Conservation (phyloP, 2,888 invertebrate species). For the Hybos culiciformis region DNA sequence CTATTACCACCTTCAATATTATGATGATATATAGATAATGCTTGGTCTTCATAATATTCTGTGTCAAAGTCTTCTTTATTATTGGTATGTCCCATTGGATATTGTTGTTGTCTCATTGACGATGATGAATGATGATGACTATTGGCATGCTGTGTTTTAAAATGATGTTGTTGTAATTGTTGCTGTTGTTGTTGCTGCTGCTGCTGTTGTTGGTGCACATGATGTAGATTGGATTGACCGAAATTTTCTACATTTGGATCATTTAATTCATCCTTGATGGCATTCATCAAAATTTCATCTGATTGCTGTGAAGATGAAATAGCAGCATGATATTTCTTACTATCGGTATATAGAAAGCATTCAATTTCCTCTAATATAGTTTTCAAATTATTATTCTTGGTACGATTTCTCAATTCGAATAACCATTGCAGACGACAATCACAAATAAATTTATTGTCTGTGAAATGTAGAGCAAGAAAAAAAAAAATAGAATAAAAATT, state of each 20-base stretch:
- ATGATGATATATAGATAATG: not conserved
- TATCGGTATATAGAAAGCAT: constrained; percentile 48
- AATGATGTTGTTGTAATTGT: not conserved
- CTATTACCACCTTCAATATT: not conserved
- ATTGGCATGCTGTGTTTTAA: not conserved
- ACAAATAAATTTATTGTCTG: constrained; percentile 73
- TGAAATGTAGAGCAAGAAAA: no score
- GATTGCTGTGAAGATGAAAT: constrained; percentile 5
- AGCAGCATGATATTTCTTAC: not conserved
- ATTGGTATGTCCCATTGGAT: not conserved
- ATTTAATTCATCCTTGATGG: not conserved
- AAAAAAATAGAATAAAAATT: no score
- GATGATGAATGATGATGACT: not conserved
- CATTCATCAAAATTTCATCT: not conserved
- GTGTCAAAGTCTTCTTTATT: not conserved
- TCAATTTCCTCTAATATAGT: constrained; percentile 55
- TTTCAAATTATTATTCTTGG: constrained; percentile 53
- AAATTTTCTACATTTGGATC: not conserved
- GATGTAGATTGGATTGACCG: no score
- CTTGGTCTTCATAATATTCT: not conserved
- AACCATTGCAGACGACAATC: constrained; percentile 75
- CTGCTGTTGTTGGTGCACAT: not conserved
- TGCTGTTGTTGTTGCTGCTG: not conserved
- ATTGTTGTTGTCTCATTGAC: not conserved
- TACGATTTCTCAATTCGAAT: constrained; percentile 51